Conservation (phyloP, 2,797 vertebrate species). For the Alfaro cultratus region DNA sequence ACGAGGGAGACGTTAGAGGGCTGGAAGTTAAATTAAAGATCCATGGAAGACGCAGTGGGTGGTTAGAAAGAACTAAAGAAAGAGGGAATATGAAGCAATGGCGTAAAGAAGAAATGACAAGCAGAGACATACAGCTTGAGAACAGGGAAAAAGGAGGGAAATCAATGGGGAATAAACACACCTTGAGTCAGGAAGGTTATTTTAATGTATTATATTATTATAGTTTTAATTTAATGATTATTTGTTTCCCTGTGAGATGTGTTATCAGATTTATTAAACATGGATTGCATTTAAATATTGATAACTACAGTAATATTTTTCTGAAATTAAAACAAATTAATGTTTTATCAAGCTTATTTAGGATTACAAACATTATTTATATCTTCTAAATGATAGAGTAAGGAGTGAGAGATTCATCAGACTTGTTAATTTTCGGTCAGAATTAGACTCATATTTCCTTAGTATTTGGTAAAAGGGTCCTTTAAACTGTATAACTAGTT, state of each 20-base stretch:
- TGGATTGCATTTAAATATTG: not conserved
- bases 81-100: not conserved
- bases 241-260: not conserved
- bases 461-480: too few relatives aligned
- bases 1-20: constrained; percentile 15
- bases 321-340: not conserved
- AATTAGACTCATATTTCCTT: too few relatives aligned
- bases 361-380: not conserved
- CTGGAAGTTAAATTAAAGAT: constrained; percentile 6
- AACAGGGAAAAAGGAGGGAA: not conserved
- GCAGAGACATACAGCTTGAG: constrained; percentile 13
- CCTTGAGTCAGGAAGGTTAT: not conserved
- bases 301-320: not conserved
- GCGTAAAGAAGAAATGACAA: constrained; percentile 30
- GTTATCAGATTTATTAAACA: not conserved
- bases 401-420: not conserved
- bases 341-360: not conserved
- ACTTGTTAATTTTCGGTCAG: not conserved
- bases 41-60: constrained; percentile 16
- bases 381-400: not conserved
- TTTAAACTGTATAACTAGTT: too few relatives aligned
- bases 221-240: not conserved
- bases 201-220: not conserved
- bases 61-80: constrained; percentile 15
- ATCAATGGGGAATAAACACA: constrained; percentile 21